phyloP scores from a whole-genome alignment of 2,797 vertebrate species.

The Tiaroga cobitis region DNA sequence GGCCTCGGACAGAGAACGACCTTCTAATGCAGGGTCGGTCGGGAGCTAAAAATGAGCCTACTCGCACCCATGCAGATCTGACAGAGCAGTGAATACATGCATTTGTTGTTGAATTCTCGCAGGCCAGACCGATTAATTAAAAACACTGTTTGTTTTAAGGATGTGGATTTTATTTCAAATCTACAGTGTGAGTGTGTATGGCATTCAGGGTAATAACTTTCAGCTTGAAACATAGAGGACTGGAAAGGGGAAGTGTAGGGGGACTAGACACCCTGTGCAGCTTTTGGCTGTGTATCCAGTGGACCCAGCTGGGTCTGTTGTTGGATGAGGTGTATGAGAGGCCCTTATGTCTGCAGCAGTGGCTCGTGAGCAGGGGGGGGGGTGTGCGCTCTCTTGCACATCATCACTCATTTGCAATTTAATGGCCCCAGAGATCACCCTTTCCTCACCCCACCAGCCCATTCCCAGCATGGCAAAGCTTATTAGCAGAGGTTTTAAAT shows the following conservation, averaged over 20 bases:
- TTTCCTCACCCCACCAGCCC: conserved; percentile 66
- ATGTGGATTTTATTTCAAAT: conserved; percentile 32
- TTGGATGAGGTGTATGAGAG: conserved; percentile 60
- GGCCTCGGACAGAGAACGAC: conserved; percentile 72
- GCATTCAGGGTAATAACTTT: conserved; percentile 37
- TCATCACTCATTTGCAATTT: conserved; percentile 84
- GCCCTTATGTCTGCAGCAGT: conserved; percentile 67
- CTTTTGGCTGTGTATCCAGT: conserved; percentile 60
- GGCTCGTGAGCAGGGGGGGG: conserved; percentile 69
- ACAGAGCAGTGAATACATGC: conserved; percentile 6
- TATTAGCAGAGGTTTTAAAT: conserved; percentile 81
- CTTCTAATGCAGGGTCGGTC: conserved; percentile 64
- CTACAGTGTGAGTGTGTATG: conserved; percentile 27
- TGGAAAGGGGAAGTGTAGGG: background rate
- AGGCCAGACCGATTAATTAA: conserved; percentile 45
- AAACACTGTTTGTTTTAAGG: conserved; percentile 45
- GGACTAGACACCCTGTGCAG: conserved; percentile 46
- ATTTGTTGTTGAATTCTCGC: conserved; percentile 12
- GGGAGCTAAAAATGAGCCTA: conserved; percentile 39
- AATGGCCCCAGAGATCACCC: conserved; percentile 79
- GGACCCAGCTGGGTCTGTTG: conserved; percentile 72
- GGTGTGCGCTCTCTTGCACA: conserved; percentile 75
- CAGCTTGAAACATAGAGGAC: conserved; percentile 2
- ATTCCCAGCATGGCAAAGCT: conserved; percentile 75
- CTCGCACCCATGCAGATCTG: conserved; percentile 19